Percentiles rank a stretch among this genome's conserved stretches.
Evolutionary conservation across 2,797 vertebrate genomes (phyloP).

Genomic region (Lagorchestes hirsutus): DNA sequence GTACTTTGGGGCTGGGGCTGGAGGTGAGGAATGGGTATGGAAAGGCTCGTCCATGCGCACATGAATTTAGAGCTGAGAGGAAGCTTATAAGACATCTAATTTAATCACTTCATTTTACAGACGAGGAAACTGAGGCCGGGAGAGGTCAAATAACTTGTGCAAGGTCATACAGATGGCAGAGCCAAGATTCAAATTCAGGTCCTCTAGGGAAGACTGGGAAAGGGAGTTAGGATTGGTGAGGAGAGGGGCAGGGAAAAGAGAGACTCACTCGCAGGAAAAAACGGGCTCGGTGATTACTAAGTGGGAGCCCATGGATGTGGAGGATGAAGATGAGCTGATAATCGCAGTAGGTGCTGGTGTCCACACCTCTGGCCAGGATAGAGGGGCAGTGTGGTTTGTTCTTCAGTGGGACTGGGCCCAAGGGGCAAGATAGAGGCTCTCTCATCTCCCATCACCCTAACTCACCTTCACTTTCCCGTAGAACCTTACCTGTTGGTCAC

Average conservation of each 20-base stretch:
- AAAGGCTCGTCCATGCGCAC: neutral
- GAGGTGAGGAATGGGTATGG: no score
- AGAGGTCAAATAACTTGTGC: neutral
- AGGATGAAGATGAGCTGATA: constrained; percentile 78
- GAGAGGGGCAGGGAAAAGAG: neutral
- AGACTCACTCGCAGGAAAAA: constrained; percentile 58
- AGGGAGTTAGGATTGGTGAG: neutral
- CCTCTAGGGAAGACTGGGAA: neutral
- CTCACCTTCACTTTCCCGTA: neutral
- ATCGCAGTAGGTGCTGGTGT: constrained; percentile 78
- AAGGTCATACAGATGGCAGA: neutral
- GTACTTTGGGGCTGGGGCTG: neutral
- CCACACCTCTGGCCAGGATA: constrained; percentile 65
- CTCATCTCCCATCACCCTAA: fast-evolving
- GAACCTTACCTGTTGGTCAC: constrained; percentile 81
- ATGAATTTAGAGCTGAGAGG: neutral
- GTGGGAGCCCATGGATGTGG: constrained; percentile 76
- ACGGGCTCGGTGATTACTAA: constrained; percentile 59
- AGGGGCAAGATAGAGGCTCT: neutral
- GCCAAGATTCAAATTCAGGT: neutral
- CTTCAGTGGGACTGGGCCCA: neutral
- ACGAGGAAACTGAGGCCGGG: no score
- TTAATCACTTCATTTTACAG: neutral
- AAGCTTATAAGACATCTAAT: no score
- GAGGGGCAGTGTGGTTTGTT: no score